Evolutionary conservation across 1,140 invertebrate genomes (phyloP).

Genomic region (Polyergus mexicanus): DNA sequence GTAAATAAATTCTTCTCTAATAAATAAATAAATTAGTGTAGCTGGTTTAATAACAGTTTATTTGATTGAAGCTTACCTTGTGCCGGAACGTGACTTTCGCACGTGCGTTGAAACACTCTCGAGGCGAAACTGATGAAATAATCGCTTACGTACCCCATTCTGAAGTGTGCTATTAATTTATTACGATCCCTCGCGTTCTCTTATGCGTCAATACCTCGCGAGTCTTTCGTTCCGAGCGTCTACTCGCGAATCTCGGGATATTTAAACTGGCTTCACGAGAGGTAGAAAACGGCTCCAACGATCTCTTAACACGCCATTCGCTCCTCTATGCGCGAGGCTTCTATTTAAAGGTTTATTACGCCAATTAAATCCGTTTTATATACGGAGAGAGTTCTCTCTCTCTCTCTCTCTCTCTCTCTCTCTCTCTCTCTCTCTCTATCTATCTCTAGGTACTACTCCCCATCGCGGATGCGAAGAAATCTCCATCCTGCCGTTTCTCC

Average conservation of each 20-base stretch:
- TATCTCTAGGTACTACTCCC: no score
- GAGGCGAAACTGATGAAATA: slow-evolving; percentile 19
- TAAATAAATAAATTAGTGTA: no score
- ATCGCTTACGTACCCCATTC: background rate
- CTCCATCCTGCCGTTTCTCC: slow-evolving; percentile 46
- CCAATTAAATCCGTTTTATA: slow-evolving; percentile 67
- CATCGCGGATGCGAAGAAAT: slow-evolving; percentile 53
- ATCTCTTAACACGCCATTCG: slow-evolving; percentile 68
- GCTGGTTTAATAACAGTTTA: background rate
- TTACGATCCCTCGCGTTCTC: slow-evolving; percentile 14
- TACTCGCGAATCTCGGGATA: slow-evolving; percentile 14
- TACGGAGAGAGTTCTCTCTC: slow-evolving; percentile 11
- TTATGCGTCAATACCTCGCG: slow-evolving; percentile 49
- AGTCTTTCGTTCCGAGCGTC: slow-evolving; percentile 7
- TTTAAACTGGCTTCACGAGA: slow-evolving; percentile 48
- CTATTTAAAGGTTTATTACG: slow-evolving; percentile 72
- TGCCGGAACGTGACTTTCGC: background rate
- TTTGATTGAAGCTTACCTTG: background rate
- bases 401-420: no score
- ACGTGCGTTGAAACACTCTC: background rate
- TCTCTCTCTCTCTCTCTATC: no score
- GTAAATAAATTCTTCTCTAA: no score
- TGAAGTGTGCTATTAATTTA: slow-evolving; percentile 13
- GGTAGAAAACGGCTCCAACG: slow-evolving; percentile 62
- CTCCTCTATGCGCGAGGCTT: slow-evolving; percentile 38